Evolutionary conservation across 2,113 vertebrate genomes (phyloP).

Genomic region (Peromyscus maniculatus): DNA sequence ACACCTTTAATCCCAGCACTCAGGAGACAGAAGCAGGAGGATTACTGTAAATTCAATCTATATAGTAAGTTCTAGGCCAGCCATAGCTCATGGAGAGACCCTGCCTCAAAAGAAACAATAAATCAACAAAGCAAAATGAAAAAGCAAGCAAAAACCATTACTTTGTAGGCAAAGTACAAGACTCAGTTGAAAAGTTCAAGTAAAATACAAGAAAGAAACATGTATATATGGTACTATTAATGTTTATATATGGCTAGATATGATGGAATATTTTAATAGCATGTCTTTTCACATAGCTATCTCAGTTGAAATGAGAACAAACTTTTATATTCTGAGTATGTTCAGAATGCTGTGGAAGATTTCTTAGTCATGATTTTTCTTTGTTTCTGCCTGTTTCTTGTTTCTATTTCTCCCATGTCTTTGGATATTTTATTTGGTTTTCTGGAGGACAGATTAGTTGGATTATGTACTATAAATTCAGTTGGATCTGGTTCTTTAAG

Average conservation of each 20-base stretch:
- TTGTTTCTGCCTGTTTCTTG: constrained; percentile 38
- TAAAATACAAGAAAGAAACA: neutral
- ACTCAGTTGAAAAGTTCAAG: neutral
- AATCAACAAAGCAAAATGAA: neutral
- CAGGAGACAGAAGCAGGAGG: neutral
- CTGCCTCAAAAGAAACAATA: neutral
- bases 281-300: constrained; percentile 39
- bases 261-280: constrained; percentile 54
- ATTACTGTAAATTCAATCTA: neutral
- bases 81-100: neutral
- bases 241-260: constrained; percentile 28
- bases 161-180: constrained; percentile 44
- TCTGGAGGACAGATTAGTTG: constrained; percentile 36
- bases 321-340: constrained; percentile 5
- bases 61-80: neutral
- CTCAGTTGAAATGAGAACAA: constrained; percentile 13
- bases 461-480: neutral
- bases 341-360: constrained; percentile 50
- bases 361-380: constrained; percentile 69
- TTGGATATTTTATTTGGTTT: constrained; percentile 44
- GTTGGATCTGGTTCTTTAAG: neutral
- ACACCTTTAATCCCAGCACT: neutral
- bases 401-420: constrained; percentile 13
- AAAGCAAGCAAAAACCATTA: neutral
- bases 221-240: neutral